phyloP scores from a whole-genome alignment of 2,797 vertebrate genomes.

The Notolepis coatsorum region DNA sequence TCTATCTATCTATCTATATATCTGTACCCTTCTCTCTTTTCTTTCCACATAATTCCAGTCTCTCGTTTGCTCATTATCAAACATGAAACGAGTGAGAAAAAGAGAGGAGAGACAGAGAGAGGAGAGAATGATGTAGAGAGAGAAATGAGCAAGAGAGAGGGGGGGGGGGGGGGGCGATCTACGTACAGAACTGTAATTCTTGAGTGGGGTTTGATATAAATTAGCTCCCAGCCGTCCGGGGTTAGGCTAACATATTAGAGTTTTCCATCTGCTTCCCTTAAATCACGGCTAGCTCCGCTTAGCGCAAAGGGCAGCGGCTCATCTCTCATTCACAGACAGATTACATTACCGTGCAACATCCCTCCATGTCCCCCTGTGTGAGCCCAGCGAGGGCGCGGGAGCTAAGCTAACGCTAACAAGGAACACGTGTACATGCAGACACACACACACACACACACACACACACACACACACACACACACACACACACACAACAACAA shows the following conservation, averaged over 20 bases:
- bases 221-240: constrained; percentile 75
- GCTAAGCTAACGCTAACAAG: constrained; percentile 50
- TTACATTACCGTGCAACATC: constrained; percentile 80
- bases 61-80: background rate
- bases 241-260: constrained; percentile 82
- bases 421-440: constrained; percentile 24
- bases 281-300: constrained; percentile 69
- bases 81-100: background rate
- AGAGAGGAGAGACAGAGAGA: background rate
- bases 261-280: constrained; percentile 77
- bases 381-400: constrained; percentile 55
- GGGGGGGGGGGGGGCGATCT: constrained; percentile 13
- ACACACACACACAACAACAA: constrained; percentile 15
- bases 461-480: constrained; percentile 1
- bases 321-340: constrained; percentile 78
- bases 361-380: constrained; percentile 76
- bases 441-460: constrained; percentile 44
- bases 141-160: background rate
- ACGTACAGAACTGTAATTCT: constrained; percentile 78
- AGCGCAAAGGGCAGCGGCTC: constrained; percentile 77
- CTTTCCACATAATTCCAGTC: no score
- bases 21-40: no score
- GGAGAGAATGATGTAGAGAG: background rate
- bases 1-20: no score
- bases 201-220: constrained; percentile 73